Evolutionary conservation across 2,113 vertebrate genomes (phyloP), one percentile per base, ranked within the genome.

Genomic region (Nibea albiflora): DNA sequence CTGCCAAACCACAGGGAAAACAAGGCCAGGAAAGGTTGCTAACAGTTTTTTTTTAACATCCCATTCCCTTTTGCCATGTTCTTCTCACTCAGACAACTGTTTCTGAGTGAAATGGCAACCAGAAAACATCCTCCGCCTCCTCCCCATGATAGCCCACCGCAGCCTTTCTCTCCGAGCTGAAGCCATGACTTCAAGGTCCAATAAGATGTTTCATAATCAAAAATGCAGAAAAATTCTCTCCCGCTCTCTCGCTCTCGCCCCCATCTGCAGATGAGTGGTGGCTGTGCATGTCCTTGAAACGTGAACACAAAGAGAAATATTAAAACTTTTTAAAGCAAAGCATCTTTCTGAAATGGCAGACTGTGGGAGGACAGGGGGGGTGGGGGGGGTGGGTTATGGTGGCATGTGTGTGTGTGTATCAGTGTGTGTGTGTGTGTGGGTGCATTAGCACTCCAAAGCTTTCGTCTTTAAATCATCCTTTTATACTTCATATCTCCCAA

Each of bases 251-350:
- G 44, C 77, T 47, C 66, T 63, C 67, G 19, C 72, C 67, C 63
- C 61, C 57, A 50, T 78, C 73, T 82, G 83, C 62, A 83, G 83
- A 88, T 72, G 78, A 84, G 87, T 73, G 87, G 87, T 80, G 80
- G 52, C 87, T 87, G 76, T 68, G 78, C 66, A 5, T 73, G 84
- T 90, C 90, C 91, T 94, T 93, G 92, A 93, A 91, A 90, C 26
- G 42, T 81, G 90, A 93, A 93, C 87, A 90, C 90, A 93, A 82
- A 81, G 44, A 76, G 70, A 73, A 85, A 85, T 80, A 85, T 86
- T 83, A 77, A 79, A 83, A 89, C 57, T 86, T 90, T 83, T 80
- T 84, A 90, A 92, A 91, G 87, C 68, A 78, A 85, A 85, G 81
- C 61, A 64, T 76, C 75, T 68, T 64, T 88, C 73, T 87, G 88